Evolutionary conservation across 2,888 invertebrate genomes (phyloP), one percentile per base, ranked within the genome.

Genomic region (Acanthosepion pharaonis): DNA sequence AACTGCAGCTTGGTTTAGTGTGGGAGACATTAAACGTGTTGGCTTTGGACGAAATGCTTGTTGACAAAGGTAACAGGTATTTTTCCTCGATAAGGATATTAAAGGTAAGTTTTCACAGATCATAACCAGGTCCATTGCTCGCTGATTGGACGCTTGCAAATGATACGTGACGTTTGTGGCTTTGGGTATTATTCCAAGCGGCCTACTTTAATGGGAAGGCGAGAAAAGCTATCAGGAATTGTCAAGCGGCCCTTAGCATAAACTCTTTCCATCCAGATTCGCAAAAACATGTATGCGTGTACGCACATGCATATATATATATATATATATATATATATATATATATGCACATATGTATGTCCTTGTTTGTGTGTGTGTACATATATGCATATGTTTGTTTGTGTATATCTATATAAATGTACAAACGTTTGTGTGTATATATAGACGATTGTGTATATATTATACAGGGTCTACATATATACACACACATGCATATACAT

Each of bases 21-120:
- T 42, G 42, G 59, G 59, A 20, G 20, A 59, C 59, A 59, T 59
- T 59, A 59, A 59, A 59, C 20, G 59, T 59, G 59, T 59, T 59
- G 59, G 20, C 23, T 59, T 59, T 59, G 78, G n/a, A 33, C n/a
- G n/a, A 15, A 78, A 78, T 78, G 78, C n/a, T 78, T 78, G n/a
- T 78, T 78, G 78, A 78, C 78, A n/a, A n/a, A n/a, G 11, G 33
- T 78, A 78, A 78, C 78, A 78, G 78, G 78, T 78, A 78, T 78
- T 78, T 78, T 78, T 33, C 78, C 9, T 18, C 78, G 78, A n/a
- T 33, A 9, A 78, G n/a, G n/a, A 15, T 15, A 78, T 78, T 78
- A 78, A 78, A 78, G 15, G 78, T n/a, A 78, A n/a, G 78, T 78
- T 78, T 78, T 78, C 78, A 78, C 78, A 78, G 78, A n/a, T 78